Base-by-base conservation (phyloP, 1,140 invertebrate genomes). In the Eriosoma lanigerum region DNA sequence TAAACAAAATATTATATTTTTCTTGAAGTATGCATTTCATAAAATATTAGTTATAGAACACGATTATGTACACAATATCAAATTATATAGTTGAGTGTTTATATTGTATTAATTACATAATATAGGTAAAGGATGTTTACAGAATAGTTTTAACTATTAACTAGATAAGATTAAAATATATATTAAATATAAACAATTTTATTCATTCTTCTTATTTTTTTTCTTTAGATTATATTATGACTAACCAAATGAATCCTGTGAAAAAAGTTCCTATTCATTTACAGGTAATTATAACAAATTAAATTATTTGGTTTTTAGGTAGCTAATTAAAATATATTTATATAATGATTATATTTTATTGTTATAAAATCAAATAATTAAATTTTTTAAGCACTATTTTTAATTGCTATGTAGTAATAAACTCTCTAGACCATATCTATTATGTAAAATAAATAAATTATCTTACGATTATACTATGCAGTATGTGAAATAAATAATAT, bases 251-350 rank as follows among this genome's bases (percentile, higher is more conserved):
- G 81, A 90, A 89, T 80, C 90, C 93, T 81, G 94, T 96, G 82
- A 96, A 96, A 87, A 96, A 96, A 87, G 94, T 97, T 68, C 95
- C 95, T 50, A 95, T 97, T 86, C 94, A 96, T 87, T 89, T 97
- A 84, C 94, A 96, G 91, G 94, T 95, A 87, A 88, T 89, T 21
- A 87, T n/a, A n/a, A n/a, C n/a, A n/a, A n/a, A 8, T 38, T 58
- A 66, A 56, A 32, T 54, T 82, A 60, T 24, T 50, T 50, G 26
- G 19, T 21, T 19, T 64, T 64, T 38, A 17, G 5, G 4, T 46
- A 46, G 1, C 13, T 46, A 24, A 44, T 17, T 17, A 1, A 66
- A 19, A 29, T 50, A 12, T 10, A 46, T 52, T 44, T 50, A 38
- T 38, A 1, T 15, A 29, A 29, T 26, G 6, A 26, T n/a, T 26